These are phyloP conservation scores for Desmophyllum pertusum DNA, from an alignment of 92 coral and sea anemone genomes.

Conservation along the genomic window DNA sequence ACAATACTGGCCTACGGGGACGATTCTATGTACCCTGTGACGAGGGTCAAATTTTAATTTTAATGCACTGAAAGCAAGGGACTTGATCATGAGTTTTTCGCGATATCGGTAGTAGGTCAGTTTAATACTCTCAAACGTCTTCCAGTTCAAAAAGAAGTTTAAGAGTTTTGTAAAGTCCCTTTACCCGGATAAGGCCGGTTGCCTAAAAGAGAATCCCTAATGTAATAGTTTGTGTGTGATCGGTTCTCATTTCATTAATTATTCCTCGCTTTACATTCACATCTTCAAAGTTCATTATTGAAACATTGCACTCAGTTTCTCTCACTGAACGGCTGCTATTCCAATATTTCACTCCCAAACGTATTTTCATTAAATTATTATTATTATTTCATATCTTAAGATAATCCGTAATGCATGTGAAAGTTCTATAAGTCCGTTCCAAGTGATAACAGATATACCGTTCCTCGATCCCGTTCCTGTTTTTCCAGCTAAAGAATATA, in stretches of 20 bases:
- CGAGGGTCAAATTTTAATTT: neutral
- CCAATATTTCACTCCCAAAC: neutral
- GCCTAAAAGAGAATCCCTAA: neutral
- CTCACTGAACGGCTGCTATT: too few species aligned
- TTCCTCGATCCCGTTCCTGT: neutral
- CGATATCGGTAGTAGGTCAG: too few species aligned
- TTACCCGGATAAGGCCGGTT: neutral
- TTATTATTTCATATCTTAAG: too few species aligned
- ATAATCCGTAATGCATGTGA: too few species aligned
- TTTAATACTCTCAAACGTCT: too few species aligned
- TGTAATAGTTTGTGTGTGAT: neutral
- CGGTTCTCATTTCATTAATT: neutral
- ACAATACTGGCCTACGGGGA: neutral
- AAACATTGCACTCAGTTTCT: too few species aligned
- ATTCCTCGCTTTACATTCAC: neutral
- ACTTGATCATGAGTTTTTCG: too few species aligned
- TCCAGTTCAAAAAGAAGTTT: too few species aligned
- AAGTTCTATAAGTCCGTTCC: too few species aligned
- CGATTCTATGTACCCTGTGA: neutral
- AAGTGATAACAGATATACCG: too few species aligned
- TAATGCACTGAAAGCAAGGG: neutral
- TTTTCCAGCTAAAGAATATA: neutral
- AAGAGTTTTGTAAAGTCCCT: neutral
- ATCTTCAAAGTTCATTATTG: neutral
- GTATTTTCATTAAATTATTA: too few species aligned